Conservation (phyloP, 2,888 invertebrate genomes). For the Lepas anatifera region DNA sequence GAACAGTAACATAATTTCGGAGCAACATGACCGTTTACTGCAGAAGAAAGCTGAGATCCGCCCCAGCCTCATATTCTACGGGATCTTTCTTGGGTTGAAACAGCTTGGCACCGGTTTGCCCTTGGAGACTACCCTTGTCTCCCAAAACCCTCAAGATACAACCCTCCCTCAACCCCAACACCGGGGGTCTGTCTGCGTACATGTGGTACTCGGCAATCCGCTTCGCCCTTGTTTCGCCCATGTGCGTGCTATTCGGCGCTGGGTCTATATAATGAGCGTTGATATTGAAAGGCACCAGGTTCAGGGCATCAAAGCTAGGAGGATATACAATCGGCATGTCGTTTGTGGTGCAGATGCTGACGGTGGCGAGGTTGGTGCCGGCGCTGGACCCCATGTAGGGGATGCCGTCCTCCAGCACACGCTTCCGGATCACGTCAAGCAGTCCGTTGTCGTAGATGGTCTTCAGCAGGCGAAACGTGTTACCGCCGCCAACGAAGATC, state of each 20-base stretch:
- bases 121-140: constrained; percentile 46
- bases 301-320: constrained; percentile 55
- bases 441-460: constrained; percentile 54
- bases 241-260: constrained; percentile 48
- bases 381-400: constrained; percentile 69
- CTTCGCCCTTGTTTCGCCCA: constrained; percentile 65
- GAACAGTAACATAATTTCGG: no score
- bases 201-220: constrained; percentile 55
- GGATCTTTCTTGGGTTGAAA: constrained; percentile 49
- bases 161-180: constrained; percentile 61
- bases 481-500: constrained; percentile 67
- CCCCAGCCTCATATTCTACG: constrained; percentile 42
- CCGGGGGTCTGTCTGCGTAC: constrained; percentile 44
- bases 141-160: constrained; percentile 49
- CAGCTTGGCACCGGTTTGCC: constrained; percentile 48
- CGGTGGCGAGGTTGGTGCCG: constrained; percentile 69
- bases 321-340: constrained; percentile 79
- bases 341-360: constrained; percentile 68
- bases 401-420: constrained; percentile 49
- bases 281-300: constrained; percentile 66
- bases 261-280: constrained; percentile 70
- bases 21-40: constrained; percentile 19
- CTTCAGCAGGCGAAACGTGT: constrained; percentile 61
- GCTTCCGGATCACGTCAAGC: constrained; percentile 47
- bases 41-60: constrained; percentile 49